Percentiles rank a stretch among this genome's conserved stretches.
phyloP scores from a whole-genome alignment of 2,888 invertebrate genomes.

The Polymixis lichenea region DNA sequence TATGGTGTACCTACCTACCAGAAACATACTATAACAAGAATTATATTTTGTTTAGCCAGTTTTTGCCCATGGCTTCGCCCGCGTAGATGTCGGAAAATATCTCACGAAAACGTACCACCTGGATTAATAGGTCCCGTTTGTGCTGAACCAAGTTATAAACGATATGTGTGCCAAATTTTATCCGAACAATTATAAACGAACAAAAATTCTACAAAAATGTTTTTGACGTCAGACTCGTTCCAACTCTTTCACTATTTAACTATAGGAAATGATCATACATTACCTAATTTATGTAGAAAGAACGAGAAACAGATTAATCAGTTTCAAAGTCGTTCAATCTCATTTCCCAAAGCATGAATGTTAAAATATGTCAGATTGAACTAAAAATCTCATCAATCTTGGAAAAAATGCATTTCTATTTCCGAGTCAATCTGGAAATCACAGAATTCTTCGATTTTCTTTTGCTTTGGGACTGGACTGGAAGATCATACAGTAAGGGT shows the following conservation, averaged over 20 bases:
- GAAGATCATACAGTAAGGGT: constrained; percentile 11
- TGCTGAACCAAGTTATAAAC: too few species aligned
- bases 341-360: constrained; percentile 37
- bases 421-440: constrained; percentile 48
- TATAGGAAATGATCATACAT: neutral
- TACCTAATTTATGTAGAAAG: neutral
- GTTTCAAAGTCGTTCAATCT: constrained; percentile 10
- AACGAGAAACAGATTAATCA: neutral
- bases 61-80: too few species aligned
- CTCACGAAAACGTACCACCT: too few species aligned
- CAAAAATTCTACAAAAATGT: too few species aligned
- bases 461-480: constrained; percentile 24
- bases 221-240: too few species aligned
- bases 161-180: too few species aligned
- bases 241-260: too few species aligned
- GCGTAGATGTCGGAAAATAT: too few species aligned
- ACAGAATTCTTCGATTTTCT: constrained; percentile 9
- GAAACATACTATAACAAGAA: neutral
- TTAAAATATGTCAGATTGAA: constrained; percentile 47
- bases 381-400: constrained; percentile 58
- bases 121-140: too few species aligned
- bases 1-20: too few species aligned
- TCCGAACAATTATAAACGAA: too few species aligned
- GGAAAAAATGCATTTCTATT: constrained; percentile 60
- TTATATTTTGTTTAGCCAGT: too few species aligned